Evolutionary conservation across 2,113 vertebrate genomes (phyloP), one percentile per base, ranked within the genome.

Genomic region (Spilogale gracilis): DNA sequence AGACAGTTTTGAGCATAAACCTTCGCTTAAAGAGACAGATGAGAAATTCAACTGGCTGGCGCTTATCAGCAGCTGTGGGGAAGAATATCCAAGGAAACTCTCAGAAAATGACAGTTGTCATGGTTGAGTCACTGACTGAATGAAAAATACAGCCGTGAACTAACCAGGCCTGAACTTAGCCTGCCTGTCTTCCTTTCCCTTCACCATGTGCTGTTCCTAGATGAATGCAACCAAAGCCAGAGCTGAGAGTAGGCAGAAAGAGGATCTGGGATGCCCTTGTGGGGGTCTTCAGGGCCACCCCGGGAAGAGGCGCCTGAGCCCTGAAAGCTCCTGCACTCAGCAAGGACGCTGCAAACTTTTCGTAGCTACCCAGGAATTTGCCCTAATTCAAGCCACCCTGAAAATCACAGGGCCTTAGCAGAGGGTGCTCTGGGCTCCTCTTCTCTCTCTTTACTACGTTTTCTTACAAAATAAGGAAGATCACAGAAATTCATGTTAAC

Each of bases 31-130:
- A 94, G 48, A 78, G 48, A 89, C 0, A 89, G 43, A 79, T 63
- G 92, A 52, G 52, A 90, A 17, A 45, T 82, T 38, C 52, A 25
- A 45, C 7, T 94, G 54, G 30, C 14, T 89, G 78, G 56, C 9
- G 43, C 54, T 85, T 63, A 60, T 16, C 80, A 52, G 63, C 38
- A 87, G 38, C 38, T 89, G 54, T 81, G 5, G 20, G 54, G 5
- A 38, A 85, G 54, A 82, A 23, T n/a, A 88, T 81, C 61, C 73
- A 23, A 93, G 43, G n/a, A 79, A 95, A 88, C 45, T 79, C 71
- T 94, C 63, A 96, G 78, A 83, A 96, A 95, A 96, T 58, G 43
- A 79, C 54, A 92, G 9, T 50, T 50, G 88, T 73, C 67, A 82
- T 20, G 85, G 50, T 65, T 93, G 52, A 85, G 14, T 93, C 30